Evolutionary conservation across 1,140 invertebrate genomes (phyloP).

Genomic region (Zaprionus taronus): DNA sequence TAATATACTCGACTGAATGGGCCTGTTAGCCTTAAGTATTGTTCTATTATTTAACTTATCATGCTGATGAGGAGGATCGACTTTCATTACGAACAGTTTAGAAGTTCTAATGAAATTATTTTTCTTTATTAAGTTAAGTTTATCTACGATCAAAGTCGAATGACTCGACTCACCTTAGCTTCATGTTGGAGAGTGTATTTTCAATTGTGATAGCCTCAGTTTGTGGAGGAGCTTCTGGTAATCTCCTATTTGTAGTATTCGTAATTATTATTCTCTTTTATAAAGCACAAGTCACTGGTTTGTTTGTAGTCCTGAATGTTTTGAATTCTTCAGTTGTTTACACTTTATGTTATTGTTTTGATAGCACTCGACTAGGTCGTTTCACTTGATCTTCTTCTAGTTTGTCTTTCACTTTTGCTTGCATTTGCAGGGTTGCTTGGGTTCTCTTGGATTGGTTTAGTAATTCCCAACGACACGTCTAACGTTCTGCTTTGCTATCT

Average conservation of each 20-base stretch:
- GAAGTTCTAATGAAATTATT: constrained; percentile 8
- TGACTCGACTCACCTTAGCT: constrained; percentile 56
- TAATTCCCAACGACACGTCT: constrained; percentile 55
- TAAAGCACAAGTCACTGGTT: constrained; percentile 37
- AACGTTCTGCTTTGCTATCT: constrained; percentile 63
- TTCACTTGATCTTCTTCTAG: constrained; percentile 30
- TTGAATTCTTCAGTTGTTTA: constrained; percentile 62
- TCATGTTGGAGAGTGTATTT: constrained; percentile 66
- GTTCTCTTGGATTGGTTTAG: not conserved
- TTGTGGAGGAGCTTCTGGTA: constrained; percentile 12
- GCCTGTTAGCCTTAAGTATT: not conserved
- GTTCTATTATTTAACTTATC: constrained; percentile 55
- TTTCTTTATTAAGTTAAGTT: not conserved
- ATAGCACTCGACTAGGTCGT: constrained; percentile 58
- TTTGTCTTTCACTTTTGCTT: constrained; percentile 31
- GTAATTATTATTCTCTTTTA: constrained; percentile 27
- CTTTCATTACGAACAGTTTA: not conserved
- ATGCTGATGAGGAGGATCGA: constrained; percentile 28
- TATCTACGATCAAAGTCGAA: constrained; percentile 20
- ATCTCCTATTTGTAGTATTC: constrained; percentile 10
- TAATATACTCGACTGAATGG: constrained; percentile 6
- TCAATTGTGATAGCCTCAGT: constrained; percentile 59
- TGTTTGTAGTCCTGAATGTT: constrained; percentile 50
- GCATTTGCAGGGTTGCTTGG: not conserved
- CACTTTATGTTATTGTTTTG: constrained; percentile 68